Evolutionary conservation across 1,140 invertebrate species (phyloP).

Genomic region (Dendroctonus valens): DNA sequence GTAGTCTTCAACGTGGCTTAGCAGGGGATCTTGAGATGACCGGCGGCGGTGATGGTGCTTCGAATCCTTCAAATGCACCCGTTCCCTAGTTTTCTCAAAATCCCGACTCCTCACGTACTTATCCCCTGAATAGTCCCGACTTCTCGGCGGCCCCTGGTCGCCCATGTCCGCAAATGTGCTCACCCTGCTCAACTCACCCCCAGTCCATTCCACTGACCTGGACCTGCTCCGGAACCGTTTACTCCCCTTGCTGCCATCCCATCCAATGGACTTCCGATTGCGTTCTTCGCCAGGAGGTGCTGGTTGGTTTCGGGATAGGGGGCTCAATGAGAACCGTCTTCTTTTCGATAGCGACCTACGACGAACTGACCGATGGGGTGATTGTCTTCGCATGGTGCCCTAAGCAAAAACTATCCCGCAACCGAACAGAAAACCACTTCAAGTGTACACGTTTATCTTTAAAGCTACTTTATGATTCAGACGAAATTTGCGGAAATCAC

Average conservation of each 20-base stretch:
- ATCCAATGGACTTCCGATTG: neutral
- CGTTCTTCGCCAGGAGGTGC: slow-evolving; percentile 16
- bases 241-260: slow-evolving; percentile 1
- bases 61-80: slow-evolving; percentile 1
- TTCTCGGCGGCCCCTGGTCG: neutral
- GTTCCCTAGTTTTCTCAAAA: slow-evolving; percentile 3
- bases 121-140: neutral
- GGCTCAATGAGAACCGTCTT: slow-evolving; percentile 12
- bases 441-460: too few relatives aligned
- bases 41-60: neutral
- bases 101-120: neutral
- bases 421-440: too few relatives aligned
- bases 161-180: neutral
- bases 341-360: slow-evolving; percentile 1
- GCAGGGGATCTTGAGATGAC: neutral
- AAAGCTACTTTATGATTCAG: too few relatives aligned
- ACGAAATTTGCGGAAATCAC: too few relatives aligned
- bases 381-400: slow-evolving; percentile 17
- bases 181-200: neutral
- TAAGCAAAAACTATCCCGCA: too few relatives aligned
- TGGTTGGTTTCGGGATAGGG: slow-evolving; percentile 16
- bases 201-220: slow-evolving; percentile 7
- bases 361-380: slow-evolving; percentile 10
- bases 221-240: slow-evolving; percentile 11
- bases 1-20: neutral